Percentiles rank a stretch among this genome's conserved stretches.
Conservation (phyloP, 2,797 vertebrate species). For the Cetoscarus ocellatus region DNA sequence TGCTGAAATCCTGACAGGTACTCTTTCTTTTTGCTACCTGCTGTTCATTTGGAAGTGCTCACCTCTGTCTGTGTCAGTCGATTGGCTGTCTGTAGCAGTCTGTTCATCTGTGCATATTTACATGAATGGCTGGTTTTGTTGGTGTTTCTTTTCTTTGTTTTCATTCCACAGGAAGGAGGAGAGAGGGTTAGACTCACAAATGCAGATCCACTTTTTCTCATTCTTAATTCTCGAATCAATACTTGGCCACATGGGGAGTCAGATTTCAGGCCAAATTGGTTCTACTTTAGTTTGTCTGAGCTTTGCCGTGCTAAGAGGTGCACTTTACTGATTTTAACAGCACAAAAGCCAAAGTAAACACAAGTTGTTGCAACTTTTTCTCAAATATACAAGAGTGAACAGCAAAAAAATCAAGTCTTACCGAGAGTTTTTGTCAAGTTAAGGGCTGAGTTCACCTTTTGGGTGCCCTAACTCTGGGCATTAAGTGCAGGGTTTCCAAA, state of each 20-base stretch:
- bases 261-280: slow-evolving; percentile 31
- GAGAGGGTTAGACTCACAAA: slow-evolving; percentile 22
- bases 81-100: slow-evolving; percentile 64
- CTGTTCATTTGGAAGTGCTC: slow-evolving; percentile 75
- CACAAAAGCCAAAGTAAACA: neutral
- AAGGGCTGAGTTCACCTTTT: too few relatives aligned
- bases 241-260: slow-evolving; percentile 38
- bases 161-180: slow-evolving; percentile 9
- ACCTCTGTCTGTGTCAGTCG: slow-evolving; percentile 62
- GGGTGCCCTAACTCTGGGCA: too few relatives aligned
- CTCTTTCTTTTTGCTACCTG: slow-evolving; percentile 68
- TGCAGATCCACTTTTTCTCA: slow-evolving; percentile 29
- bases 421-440: too few relatives aligned
- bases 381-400: neutral
- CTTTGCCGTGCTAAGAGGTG: neutral
- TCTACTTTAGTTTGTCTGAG: slow-evolving; percentile 14
- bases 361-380: neutral
- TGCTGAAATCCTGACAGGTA: slow-evolving; percentile 87
- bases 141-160: slow-evolving; percentile 39
- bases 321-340: slow-evolving; percentile 3
- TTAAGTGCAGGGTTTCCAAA: too few relatives aligned
- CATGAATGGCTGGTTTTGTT: slow-evolving; percentile 60
- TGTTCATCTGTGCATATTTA: slow-evolving; percentile 75
- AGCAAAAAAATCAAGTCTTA: too few relatives aligned
- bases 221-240: slow-evolving; percentile 51